These are phyloP conservation scores for Raja brachyura DNA, from an alignment of 2,113 vertebrate species.

Conservation along the genomic window DNA sequence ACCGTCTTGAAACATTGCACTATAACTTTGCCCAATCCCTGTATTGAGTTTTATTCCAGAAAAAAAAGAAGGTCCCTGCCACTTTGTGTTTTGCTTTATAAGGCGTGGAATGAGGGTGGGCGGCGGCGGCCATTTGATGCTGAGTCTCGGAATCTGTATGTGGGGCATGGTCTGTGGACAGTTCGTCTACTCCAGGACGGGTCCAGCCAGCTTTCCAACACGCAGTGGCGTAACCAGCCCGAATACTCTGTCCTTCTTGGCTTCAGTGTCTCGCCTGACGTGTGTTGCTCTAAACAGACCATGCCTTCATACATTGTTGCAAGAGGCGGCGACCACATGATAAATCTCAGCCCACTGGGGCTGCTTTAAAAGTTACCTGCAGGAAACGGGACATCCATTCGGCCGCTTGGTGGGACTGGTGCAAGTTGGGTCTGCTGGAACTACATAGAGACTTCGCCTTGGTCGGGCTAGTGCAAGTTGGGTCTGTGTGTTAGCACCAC, in stretches of 20 bases:
- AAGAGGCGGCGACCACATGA: conserved; percentile 65
- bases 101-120: background rate
- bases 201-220: background rate
- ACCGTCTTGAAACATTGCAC: background rate
- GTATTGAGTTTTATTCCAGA: background rate
- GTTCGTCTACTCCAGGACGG: background rate
- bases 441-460: background rate
- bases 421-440: background rate
- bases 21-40: background rate
- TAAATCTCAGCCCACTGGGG: conserved; percentile 68
- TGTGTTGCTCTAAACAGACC: conserved; percentile 81
- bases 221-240: background rate
- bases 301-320: conserved; percentile 75
- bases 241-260: background rate
- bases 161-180: background rate
- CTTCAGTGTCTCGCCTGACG: conserved; percentile 58
- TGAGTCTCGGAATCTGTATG: background rate
- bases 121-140: background rate
- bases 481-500: conserved; percentile 26
- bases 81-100: background rate
- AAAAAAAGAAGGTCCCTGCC: background rate
- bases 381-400: conserved; percentile 43
- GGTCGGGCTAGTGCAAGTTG: background rate
- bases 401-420: conserved; percentile 40
- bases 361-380: conserved; percentile 64